Evolutionary conservation across 2,797 vertebrate species (phyloP).

Genomic region (Odontamblyopus rebecca): DNA sequence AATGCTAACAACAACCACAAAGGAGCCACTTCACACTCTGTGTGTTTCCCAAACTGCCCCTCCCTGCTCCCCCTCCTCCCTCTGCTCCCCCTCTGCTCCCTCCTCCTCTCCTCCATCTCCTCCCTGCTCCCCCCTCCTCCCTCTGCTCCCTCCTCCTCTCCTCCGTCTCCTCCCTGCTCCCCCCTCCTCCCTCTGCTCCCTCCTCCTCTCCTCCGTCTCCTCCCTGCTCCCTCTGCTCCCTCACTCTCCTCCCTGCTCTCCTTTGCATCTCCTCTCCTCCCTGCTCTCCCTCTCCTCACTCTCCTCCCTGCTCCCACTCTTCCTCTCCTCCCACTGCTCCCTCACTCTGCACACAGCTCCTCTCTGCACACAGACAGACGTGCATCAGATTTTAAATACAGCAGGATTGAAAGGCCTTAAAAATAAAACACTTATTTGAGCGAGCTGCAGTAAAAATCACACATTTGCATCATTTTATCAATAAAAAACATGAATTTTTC

Average conservation of each 20-base stretch:
- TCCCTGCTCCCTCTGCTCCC: not conserved
- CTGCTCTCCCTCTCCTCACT: not conserved
- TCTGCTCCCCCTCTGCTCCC: not conserved
- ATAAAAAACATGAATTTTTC: too few relatives aligned
- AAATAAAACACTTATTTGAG: not conserved
- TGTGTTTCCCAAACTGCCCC: conserved; percentile 51
- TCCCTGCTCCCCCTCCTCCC: not conserved
- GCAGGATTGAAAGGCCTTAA: not conserved
- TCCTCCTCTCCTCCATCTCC: not conserved
- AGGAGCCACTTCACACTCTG: conserved; percentile 70
- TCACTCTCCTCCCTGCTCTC: too few relatives aligned
- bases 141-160: too few relatives aligned
- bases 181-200: too few relatives aligned
- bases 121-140: too few relatives aligned
- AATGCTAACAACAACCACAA: conserved; percentile 82
- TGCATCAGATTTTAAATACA: not conserved
- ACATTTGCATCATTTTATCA: not conserved
- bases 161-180: too few relatives aligned
- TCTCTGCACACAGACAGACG: not conserved
- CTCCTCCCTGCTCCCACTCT: too few relatives aligned
- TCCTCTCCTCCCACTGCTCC: too few relatives aligned
- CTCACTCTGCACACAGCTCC: too few relatives aligned
- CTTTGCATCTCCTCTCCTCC: too few relatives aligned
- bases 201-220: too few relatives aligned
- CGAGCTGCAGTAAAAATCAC: not conserved